Evolutionary conservation across 1,140 invertebrate genomes (phyloP), one percentile per base, ranked within the genome.

Genomic region (Meloidogyne chitwoodi): DNA sequence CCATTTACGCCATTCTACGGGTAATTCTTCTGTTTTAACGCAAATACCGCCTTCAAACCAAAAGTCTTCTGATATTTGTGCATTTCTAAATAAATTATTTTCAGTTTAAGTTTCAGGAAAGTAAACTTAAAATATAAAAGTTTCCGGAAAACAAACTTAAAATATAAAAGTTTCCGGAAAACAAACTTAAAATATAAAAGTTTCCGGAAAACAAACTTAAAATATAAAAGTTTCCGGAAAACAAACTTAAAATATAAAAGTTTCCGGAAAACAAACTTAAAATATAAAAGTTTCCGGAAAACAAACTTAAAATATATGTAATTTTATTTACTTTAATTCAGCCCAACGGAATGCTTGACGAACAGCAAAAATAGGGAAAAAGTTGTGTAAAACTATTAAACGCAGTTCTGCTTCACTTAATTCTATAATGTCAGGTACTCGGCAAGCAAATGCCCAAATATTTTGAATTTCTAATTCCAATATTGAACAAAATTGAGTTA

Each of bases 361-460:
- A 2, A 85, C 67, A 12, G 84, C 84, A 48, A 85, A 79, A 38
- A 85, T 80, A 31, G 84, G 80, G 66, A 85, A 85, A 77, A 85
- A 87, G 38, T 84, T 86, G n/a, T 83, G 76, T 26, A 38, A 67
- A 22, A 82, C 48, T 22, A 85, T 75, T 27, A 78, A 31, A 5
- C 66, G 67, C 56, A 85, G 63, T 61, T 85, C 84, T n/a, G 48
- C 41, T 12, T 73, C 66, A 8, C 38, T 22, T 19, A 85, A 34
- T 16, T 87, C 85, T 11, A 27, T 38, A 48, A 85, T 78, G 22
- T 83, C 83, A 10, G 84, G 84, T 41, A 86, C 81, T 41, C 79
- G 79, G 19, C 64, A 44, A 6, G 86, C 61, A 61, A 85, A 85
- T 24, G n/a, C 27, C 62, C 68, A 73, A 26, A 85, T 68, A 12